These are phyloP conservation scores for Neodontobutis hainanensis DNA, from an alignment of 2,113 vertebrate genomes.

Conservation along the genomic window DNA sequence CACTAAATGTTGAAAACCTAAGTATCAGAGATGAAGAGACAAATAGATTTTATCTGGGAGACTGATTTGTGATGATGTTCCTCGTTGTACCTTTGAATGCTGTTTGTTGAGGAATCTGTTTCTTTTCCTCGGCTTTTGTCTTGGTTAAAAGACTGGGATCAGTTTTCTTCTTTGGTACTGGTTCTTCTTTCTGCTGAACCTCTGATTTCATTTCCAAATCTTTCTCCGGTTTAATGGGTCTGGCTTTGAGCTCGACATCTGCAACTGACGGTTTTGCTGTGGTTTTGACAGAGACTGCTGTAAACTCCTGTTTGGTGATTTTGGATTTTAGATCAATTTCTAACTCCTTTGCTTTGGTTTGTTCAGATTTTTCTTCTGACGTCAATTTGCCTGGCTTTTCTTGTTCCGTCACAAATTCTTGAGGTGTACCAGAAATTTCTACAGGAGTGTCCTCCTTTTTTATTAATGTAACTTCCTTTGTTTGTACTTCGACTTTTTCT, in stretches of 20 bases:
- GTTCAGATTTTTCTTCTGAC: not conserved
- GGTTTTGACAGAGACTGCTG: not conserved
- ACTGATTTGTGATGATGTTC: not conserved
- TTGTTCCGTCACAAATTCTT: not conserved
- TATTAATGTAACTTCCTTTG: not conserved
- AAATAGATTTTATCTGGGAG: not conserved
- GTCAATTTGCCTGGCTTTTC: not conserved
- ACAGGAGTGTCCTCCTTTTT: not conserved
- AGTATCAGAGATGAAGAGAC: not conserved
- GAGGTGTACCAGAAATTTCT: not conserved
- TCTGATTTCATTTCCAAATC: not conserved
- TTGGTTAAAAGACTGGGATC: not conserved
- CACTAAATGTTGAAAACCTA: no score
- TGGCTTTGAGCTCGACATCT: constrained; percentile 30
- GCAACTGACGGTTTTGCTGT: constrained; percentile 37
- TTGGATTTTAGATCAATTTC: not conserved
- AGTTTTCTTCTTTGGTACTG: not conserved
- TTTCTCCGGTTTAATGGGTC: not conserved
- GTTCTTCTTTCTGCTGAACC: constrained; percentile 2
- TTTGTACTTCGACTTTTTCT: not conserved
- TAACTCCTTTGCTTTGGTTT: not conserved
- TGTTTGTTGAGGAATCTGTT: constrained; percentile 21
- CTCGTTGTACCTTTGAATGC: constrained; percentile 58
- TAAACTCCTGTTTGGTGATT: constrained; percentile 6
- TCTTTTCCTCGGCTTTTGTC: constrained; percentile 23